Base-by-base conservation (phyloP, 2,888 invertebrate species). In the Synanthedon myopaeformis region DNA sequence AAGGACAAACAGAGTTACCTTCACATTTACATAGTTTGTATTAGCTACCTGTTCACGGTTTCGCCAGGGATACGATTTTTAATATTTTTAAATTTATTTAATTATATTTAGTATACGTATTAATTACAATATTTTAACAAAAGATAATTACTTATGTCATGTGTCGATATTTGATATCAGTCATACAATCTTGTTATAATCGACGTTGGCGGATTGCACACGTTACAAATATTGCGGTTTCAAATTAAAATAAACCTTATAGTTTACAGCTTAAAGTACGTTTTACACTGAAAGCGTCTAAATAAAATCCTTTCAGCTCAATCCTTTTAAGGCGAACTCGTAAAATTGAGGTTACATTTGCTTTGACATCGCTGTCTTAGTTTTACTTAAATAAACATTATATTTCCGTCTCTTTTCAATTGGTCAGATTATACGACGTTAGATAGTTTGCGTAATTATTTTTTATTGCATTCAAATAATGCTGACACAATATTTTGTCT, bases 291-390 rank as follows among this genome's bases (percentile, higher is more conserved):
- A 23, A 6, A 41, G 5, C n/a, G 45, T 11, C 42, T 54, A 57
- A 35, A 66, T 65, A 65, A 67, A 70, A 71, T 74, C 66, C 66
- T 73, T 72, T 72, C 65, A 68, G 69, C 58, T 58, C 68, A 57
- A 57, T 62, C 82, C 80, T 66, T 79, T 67, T 65, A 80, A 67
- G 82, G 79, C 57, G 57, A 10, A 10, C 59, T 69, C 65, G 76
- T 77, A 71, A 78, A 76, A 79, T 76, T 76, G 74, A 77, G 74
- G 74, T 73, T 76, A 76, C 62, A 69, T 74, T 75, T 52, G 59
- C 57, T 54, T 54, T 57, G 55, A 57, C 53, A 52, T 60, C 54
- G 58, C 53, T 61, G 52, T 74, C 69, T 66, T 64, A 58, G 58
- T 74, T 63, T 60, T 55, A 58, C 61, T 54, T 54, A 51, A 17